These are phyloP conservation scores for Brachyrhaphis roseni DNA, from an alignment of 2,797 vertebrate species.

Conservation along the genomic window DNA sequence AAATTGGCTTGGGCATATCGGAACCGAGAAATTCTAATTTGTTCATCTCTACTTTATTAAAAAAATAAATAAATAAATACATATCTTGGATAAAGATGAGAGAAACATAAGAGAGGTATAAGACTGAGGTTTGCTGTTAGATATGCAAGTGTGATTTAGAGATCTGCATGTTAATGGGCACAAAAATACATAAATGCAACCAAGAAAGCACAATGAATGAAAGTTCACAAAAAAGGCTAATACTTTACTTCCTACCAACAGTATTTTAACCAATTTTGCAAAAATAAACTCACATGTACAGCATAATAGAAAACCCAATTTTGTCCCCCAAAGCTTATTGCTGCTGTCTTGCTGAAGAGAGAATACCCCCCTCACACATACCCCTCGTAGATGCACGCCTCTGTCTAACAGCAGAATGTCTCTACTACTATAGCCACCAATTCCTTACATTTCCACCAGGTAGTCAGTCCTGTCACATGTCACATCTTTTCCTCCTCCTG, in stretches of 20 bases:
- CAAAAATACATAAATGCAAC: neutral
- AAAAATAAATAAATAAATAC: too few species aligned
- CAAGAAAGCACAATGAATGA: neutral
- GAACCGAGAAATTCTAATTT: neutral
- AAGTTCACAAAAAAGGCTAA: neutral
- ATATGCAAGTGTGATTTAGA: neutral
- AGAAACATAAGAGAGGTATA: neutral
- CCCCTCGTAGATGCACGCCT: neutral
- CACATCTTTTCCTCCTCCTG: conserved; percentile 34
- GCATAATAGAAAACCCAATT: too few species aligned
- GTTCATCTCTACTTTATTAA: neutral
- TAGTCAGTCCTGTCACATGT: conserved; percentile 34
- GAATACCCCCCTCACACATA: conserved; percentile 19
- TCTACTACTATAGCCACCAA: conserved; percentile 46
- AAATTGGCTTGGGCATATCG: neutral
- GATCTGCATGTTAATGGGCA: neutral
- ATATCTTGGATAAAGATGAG: neutral
- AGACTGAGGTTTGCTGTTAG: neutral
- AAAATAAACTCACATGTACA: conserved; percentile 43
- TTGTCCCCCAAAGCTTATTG: conserved; percentile 32
- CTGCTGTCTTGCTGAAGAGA: conserved; percentile 48
- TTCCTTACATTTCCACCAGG: conserved; percentile 45
- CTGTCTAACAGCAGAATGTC: conserved; percentile 40
- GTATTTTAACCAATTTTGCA: neutral
- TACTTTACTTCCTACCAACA: neutral